phyloP scores from a whole-genome alignment of 2,888 invertebrate genomes.

The Argyresthia goedartella region DNA sequence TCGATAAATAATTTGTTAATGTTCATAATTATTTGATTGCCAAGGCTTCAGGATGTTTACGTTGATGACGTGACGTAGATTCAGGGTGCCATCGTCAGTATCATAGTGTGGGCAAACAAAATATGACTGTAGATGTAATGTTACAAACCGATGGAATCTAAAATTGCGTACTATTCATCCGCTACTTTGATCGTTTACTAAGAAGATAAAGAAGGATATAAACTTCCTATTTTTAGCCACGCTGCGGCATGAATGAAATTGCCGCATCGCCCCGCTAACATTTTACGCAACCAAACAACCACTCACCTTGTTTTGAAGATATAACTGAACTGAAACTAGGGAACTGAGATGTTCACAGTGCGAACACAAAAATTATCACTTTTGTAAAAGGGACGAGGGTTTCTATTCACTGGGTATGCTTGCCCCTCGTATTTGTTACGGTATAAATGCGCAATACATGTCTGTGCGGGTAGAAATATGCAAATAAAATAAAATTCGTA shows the following conservation, averaged over 20 bases:
- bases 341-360: slow-evolving; percentile 15
- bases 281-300: slow-evolving; percentile 19
- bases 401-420: slow-evolving; percentile 25
- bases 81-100: too few relatives aligned
- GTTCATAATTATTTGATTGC: too few relatives aligned
- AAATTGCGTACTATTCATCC: too few relatives aligned
- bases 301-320: slow-evolving; percentile 28
- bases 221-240: slow-evolving; percentile 34
- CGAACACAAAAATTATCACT: slow-evolving; percentile 38
- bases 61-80: too few relatives aligned
- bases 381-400: slow-evolving; percentile 28
- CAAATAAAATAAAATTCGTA: slow-evolving; percentile 48
- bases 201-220: background rate
- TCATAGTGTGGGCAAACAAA: too few relatives aligned
- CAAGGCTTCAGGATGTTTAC: too few relatives aligned
- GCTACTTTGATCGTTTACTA: too few relatives aligned
- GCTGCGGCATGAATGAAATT: slow-evolving; percentile 23
- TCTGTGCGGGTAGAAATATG: slow-evolving; percentile 57
- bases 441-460: slow-evolving; percentile 36
- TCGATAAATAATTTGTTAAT: too few relatives aligned
- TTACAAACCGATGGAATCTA: too few relatives aligned
- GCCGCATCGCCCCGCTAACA: slow-evolving; percentile 22
- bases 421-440: slow-evolving; percentile 32
- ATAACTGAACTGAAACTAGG: slow-evolving; percentile 12
- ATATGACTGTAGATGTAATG: too few relatives aligned